A percentile compares a stretch with the other conserved stretches of the same genome.
Evolutionary conservation across 2,113 vertebrate species (phyloP).

Genomic region (Carassius auratus): DNA sequence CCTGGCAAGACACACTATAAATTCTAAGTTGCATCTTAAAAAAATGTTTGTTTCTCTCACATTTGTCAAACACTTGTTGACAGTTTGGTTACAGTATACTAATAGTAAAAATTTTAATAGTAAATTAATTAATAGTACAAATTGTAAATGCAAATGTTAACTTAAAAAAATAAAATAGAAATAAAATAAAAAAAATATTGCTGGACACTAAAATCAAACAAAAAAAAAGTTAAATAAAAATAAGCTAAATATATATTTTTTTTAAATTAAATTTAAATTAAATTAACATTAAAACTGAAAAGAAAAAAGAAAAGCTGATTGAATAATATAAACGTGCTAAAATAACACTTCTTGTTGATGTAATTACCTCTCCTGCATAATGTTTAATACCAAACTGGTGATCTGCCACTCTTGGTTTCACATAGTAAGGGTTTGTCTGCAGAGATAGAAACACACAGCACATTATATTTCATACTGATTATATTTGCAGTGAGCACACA

Average conservation of each 20-base stretch:
- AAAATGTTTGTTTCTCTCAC: conserved; percentile 16
- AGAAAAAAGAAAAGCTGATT: background rate
- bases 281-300: too few relatives aligned
- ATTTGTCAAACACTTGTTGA: background rate
- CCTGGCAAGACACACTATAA: background rate
- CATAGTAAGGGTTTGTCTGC: conserved; percentile 86
- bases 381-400: conserved; percentile 92
- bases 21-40: background rate
- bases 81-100: background rate
- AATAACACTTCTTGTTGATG: conserved; percentile 21
- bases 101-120: background rate
- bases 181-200: too few relatives aligned
- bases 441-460: conserved; percentile 50
- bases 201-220: too few relatives aligned
- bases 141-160: too few relatives aligned
- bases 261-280: too few relatives aligned
- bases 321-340: background rate
- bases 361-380: conserved; percentile 89
- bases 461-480: conserved; percentile 4
- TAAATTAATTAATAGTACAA: too few relatives aligned
- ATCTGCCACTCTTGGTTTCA: conserved; percentile 88
- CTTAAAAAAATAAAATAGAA: too few relatives aligned
- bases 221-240: too few relatives aligned
- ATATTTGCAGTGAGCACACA: background rate
- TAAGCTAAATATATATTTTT: too few relatives aligned